Percentiles rank a stretch among this genome's conserved stretches.
Evolutionary conservation across 2,888 invertebrate genomes (phyloP).

Genomic region (Hipparchia semele): DNA sequence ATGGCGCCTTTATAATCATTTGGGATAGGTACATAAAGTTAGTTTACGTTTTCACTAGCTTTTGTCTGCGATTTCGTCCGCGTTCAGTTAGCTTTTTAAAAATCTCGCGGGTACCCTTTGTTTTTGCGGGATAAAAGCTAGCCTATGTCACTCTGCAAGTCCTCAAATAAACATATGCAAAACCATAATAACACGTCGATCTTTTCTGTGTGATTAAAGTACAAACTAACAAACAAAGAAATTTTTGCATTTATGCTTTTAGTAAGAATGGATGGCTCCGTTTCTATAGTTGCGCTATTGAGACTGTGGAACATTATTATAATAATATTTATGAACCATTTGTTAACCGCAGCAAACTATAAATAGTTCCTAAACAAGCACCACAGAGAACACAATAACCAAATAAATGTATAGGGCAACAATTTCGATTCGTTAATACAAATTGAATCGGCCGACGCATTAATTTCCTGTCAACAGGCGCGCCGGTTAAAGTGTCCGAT

Average conservation of each 20-base stretch:
- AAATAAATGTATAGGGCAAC: conserved; percentile 30
- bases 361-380: conserved; percentile 18
- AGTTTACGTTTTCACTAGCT: too few species aligned
- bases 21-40: background rate
- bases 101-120: too few species aligned
- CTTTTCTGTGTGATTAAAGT: too few species aligned
- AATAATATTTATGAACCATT: too few species aligned
- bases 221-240: too few species aligned
- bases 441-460: conserved; percentile 66
- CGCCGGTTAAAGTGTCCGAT: conserved; percentile 63
- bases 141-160: too few species aligned
- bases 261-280: too few species aligned
- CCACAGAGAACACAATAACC: conserved; percentile 12
- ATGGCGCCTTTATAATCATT: conserved; percentile 4
- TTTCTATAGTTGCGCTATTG: too few species aligned
- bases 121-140: too few species aligned
- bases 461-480: conserved; percentile 77
- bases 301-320: too few species aligned
- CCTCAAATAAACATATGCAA: background rate
- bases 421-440: conserved; percentile 53
- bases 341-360: background rate
- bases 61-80: background rate
- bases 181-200: too few species aligned
- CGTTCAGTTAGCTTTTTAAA: background rate
- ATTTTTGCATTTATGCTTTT: too few species aligned